A percentile compares a stretch with the other conserved stretches of the same genome.
Evolutionary conservation across 2,888 invertebrate species (phyloP).

Genomic region (Lycophotia porphyrea): DNA sequence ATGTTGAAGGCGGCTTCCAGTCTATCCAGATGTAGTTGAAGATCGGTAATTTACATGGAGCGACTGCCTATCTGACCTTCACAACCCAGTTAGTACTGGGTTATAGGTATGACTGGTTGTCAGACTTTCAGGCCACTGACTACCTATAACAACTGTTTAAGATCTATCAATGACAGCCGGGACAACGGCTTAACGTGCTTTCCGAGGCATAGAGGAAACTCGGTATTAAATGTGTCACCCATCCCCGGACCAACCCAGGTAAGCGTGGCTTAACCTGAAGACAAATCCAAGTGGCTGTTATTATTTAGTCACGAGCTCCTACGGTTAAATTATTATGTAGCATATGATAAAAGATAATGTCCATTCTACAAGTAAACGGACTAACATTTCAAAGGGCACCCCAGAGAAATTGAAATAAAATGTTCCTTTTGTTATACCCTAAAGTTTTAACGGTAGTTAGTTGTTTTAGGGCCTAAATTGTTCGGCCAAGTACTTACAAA

Average conservation of each 20-base stretch:
- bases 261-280: neutral
- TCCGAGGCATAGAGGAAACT: no score
- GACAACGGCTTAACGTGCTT: no score
- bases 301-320: neutral
- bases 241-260: neutral
- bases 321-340: neutral
- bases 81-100: no score
- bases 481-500: conserved; percentile 1
- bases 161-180: no score
- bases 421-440: conserved; percentile 23
- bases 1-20: neutral
- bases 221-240: neutral
- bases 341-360: neutral
- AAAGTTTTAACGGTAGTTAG: conserved; percentile 47
- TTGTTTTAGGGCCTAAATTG: conserved; percentile 39
- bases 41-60: no score
- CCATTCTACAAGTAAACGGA: neutral
- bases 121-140: no score
- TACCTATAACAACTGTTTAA: no score
- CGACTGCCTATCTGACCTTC: no score
- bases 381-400: conserved; percentile 14
- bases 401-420: conserved; percentile 53
- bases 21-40: neutral
- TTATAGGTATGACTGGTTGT: no score
- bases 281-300: neutral